Conservation (phyloP, 2,888 invertebrate species). For the Melanchra persicariae region DNA sequence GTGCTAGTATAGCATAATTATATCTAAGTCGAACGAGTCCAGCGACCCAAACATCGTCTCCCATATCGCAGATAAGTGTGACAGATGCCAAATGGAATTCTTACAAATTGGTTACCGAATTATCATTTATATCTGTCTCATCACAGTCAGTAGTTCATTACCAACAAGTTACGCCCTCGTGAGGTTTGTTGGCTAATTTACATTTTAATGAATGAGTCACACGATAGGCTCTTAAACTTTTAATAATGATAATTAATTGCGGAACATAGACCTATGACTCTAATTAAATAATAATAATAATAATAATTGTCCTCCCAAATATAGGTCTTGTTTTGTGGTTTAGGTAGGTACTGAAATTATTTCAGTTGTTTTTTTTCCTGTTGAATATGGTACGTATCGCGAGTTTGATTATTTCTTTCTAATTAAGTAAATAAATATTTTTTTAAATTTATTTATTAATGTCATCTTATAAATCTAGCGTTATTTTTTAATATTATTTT, state of each 20-base stretch:
- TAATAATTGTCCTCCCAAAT: neutral
- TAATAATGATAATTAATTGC: neutral
- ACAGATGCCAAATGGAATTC: slow-evolving; percentile 1
- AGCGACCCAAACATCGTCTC: neutral
- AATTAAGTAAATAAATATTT: no score
- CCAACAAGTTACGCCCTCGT: neutral
- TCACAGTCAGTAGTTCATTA: no score
- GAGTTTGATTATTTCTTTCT: neutral
- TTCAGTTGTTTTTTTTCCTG: neutral
- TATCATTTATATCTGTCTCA: slow-evolving; percentile 5
- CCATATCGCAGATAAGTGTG: neutral
- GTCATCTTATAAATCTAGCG: no score
- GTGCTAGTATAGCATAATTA: no score
- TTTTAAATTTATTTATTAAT: no score
- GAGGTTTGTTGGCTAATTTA: neutral
- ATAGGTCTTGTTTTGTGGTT: neutral
- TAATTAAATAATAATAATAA: neutral
- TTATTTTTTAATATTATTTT: no score
- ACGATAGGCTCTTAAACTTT: neutral
- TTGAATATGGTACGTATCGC: neutral
- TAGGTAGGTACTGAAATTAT: neutral
- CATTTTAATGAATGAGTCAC: slow-evolving; percentile 12
- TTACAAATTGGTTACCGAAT: slow-evolving; percentile 11
- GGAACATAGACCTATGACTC: neutral
- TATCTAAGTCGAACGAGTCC: neutral